These are phyloP conservation scores for Lithophane semibrunnea DNA, from an alignment of 2,888 invertebrate species.

Conservation along the genomic window DNA sequence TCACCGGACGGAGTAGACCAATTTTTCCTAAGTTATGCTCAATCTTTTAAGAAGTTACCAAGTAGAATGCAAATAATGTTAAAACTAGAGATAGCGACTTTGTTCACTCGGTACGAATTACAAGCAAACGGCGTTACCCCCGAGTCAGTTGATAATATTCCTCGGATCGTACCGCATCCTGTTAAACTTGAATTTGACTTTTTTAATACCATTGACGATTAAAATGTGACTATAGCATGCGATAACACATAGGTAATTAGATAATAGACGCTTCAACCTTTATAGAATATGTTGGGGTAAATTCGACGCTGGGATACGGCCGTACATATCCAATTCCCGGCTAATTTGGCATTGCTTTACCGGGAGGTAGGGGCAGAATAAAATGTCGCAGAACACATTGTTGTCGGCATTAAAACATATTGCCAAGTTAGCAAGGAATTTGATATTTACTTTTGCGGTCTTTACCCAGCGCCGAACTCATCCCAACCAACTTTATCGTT, in stretches of 20 bases:
- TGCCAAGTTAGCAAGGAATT: no score
- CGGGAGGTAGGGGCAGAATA: no score
- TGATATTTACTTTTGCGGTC: no score
- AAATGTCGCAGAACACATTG: no score
- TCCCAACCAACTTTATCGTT: no score
- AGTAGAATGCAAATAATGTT: constrained; percentile 61
- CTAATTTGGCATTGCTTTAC: no score
- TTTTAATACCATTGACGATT: constrained; percentile 29
- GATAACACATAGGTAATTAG: not conserved
- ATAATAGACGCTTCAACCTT: not conserved
- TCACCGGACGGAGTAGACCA: constrained; percentile 46
- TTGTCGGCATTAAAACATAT: no score
- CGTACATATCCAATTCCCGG: no score
- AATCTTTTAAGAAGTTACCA: constrained; percentile 60
- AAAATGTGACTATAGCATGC: not conserved
- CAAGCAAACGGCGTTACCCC: constrained; percentile 39
- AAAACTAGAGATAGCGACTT: constrained; percentile 62
- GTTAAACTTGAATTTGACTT: constrained; percentile 51
- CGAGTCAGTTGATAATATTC: constrained; percentile 36
- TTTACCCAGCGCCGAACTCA: no score
- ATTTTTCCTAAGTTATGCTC: constrained; percentile 61
- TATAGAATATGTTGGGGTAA: no score
- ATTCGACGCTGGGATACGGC: no score
- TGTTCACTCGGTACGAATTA: constrained; percentile 60
- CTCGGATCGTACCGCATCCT: constrained; percentile 32